Conservation (phyloP, 2,113 vertebrate genomes). For the Caretta caretta region DNA sequence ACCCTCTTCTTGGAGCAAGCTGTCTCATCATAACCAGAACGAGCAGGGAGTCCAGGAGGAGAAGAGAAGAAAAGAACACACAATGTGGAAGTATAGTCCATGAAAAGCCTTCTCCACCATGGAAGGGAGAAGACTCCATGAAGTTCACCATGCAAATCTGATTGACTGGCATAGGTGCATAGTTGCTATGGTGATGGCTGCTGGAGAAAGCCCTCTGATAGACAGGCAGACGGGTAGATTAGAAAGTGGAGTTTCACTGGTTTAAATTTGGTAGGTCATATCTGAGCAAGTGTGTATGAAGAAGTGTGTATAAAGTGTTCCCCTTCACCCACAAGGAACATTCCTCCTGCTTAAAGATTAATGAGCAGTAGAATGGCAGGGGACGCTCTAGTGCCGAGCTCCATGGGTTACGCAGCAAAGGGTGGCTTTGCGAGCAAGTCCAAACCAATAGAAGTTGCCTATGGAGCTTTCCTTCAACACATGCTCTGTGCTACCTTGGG, state of each 20-base stretch:
- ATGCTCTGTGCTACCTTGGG: background rate
- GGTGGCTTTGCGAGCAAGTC: background rate
- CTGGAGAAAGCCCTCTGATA: background rate
- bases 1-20: too few species aligned
- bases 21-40: too few species aligned
- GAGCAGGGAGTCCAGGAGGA: too few species aligned
- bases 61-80: too few species aligned
- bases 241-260: background rate
- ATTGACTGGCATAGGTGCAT: background rate
- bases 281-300: background rate
- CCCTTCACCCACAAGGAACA: constrained; percentile 56
- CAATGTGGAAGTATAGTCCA: too few species aligned
- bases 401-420: constrained; percentile 2
- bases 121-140: background rate
- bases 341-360: constrained; percentile 65
- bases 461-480: background rate
- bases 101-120: background rate
- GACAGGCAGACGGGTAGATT: background rate
- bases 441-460: background rate
- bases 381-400: constrained; percentile 33
- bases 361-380: constrained; percentile 41
- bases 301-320: background rate
- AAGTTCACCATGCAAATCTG: background rate
- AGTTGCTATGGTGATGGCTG: background rate
- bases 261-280: background rate